These are phyloP conservation scores for Apis laboriosa DNA, from an alignment of 1,140 invertebrate species.

Conservation along the genomic window DNA sequence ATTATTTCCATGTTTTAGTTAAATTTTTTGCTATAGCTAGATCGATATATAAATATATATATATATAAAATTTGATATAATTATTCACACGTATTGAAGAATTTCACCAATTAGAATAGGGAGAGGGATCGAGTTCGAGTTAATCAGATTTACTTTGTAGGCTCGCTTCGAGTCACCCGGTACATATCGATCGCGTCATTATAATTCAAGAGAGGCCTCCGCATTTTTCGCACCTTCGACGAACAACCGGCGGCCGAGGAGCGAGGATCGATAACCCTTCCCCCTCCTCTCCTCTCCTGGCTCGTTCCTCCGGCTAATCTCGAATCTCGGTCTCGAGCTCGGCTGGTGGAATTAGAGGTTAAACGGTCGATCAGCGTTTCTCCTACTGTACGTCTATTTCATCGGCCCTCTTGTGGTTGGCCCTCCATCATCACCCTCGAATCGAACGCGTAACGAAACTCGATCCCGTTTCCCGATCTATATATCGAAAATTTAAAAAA, in stretches of 20 bases:
- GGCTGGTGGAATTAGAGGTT: slow-evolving; percentile 15
- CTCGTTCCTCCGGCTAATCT: slow-evolving; percentile 37
- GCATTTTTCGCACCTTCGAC: slow-evolving; percentile 65
- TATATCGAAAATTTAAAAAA: too few relatives aligned
- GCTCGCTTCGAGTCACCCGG: slow-evolving; percentile 46
- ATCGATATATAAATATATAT: too few relatives aligned
- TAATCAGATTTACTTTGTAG: not conserved
- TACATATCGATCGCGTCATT: slow-evolving; percentile 64
- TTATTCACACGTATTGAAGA: too few relatives aligned
- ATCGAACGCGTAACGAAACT: too few relatives aligned
- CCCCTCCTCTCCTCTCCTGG: too few relatives aligned
- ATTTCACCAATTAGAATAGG: too few relatives aligned
- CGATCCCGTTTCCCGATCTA: not conserved
- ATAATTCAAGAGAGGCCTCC: slow-evolving; percentile 61
- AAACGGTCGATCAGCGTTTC: slow-evolving; percentile 11
- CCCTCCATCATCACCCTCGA: not conserved
- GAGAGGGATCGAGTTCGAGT: too few relatives aligned
- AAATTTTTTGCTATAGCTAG: too few relatives aligned
- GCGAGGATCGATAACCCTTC: slow-evolving; percentile 32
- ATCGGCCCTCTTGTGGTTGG: not conserved
- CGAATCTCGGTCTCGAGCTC: not conserved
- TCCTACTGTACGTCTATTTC: slow-evolving; percentile 15
- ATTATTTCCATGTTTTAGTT: too few relatives aligned
- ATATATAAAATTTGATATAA: too few relatives aligned
- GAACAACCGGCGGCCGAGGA: slow-evolving; percentile 39